Percentiles rank a stretch among this genome's conserved stretches.
Evolutionary conservation across 2,113 vertebrate genomes (phyloP).

Genomic region (Hippocampus mohnikei): DNA sequence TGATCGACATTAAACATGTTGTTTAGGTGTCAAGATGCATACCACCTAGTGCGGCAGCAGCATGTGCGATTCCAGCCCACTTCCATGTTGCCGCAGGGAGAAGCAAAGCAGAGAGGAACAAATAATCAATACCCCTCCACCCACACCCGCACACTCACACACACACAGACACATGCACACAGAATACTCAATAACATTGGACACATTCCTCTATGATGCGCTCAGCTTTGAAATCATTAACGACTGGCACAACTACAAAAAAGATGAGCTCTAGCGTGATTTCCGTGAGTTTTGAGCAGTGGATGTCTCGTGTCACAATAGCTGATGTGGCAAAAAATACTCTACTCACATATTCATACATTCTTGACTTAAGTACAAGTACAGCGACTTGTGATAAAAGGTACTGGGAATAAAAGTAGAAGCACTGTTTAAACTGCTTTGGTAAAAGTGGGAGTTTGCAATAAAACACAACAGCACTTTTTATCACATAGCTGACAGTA

Average conservation of each 20-base stretch:
- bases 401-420: not conserved
- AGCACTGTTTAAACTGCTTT: not conserved
- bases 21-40: not conserved
- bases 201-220: conserved; percentile 31
- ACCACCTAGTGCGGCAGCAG: conserved; percentile 5
- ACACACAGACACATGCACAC: conserved; percentile 16
- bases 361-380: not conserved
- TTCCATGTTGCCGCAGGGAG: conserved; percentile 37
- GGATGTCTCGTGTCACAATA: not conserved
- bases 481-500: too few relatives aligned
- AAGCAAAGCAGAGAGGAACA: conserved; percentile 39
- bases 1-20: not conserved
- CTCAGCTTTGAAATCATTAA: conserved; percentile 31
- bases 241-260: not conserved
- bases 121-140: conserved; percentile 44
- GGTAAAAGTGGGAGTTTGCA: not conserved
- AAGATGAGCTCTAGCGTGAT: not conserved
- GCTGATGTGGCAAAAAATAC: not conserved
- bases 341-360: too few relatives aligned
- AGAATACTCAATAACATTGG: conserved; percentile 42
- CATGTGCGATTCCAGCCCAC: conserved; percentile 35
- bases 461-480: too few relatives aligned
- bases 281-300: not conserved
- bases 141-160: conserved; percentile 27
- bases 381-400: not conserved